Evolutionary conservation across 2,888 invertebrate genomes (phyloP).

Genomic region (Sceliomorpha sp.): DNA sequence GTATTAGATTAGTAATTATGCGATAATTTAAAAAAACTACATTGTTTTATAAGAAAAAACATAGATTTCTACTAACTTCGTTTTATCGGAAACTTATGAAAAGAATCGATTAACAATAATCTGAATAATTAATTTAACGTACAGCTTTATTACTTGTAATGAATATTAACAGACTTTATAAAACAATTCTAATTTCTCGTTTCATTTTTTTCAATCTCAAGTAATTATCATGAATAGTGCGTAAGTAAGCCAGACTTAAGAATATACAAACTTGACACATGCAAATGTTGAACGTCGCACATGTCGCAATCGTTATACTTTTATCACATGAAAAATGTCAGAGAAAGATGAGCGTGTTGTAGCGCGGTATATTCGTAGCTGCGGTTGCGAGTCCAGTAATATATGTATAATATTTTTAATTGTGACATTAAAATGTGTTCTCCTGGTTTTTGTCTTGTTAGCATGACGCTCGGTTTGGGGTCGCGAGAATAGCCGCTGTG

Average conservation of each 20-base stretch:
- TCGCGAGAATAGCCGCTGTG: constrained; percentile 53
- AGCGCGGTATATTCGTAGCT: constrained; percentile 53
- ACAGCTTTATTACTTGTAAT: too few relatives aligned
- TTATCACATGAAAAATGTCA: constrained; percentile 62
- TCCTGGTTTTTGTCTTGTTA: constrained; percentile 73
- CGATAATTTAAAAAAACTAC: too few relatives aligned
- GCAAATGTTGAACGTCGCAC: constrained; percentile 50
- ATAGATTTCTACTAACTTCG: too few relatives aligned
- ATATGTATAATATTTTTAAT: constrained; percentile 80
- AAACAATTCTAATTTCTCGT: constrained; percentile 34
- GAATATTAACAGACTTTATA: constrained; percentile 2
- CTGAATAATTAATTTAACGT: too few relatives aligned
- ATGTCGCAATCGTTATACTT: constrained; percentile 50
- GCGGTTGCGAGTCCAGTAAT: constrained; percentile 65
- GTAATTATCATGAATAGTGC: constrained; percentile 37
- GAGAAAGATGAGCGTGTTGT: constrained; percentile 72
- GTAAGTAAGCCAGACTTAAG: constrained; percentile 40
- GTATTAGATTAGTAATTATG: too few relatives aligned
- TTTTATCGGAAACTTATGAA: too few relatives aligned
- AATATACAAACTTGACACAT: constrained; percentile 40
- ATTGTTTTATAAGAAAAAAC: too few relatives aligned
- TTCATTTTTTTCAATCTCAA: constrained; percentile 20
- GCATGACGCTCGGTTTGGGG: constrained; percentile 63
- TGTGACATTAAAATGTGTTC: constrained; percentile 80
- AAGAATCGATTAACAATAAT: too few relatives aligned